Evolutionary conservation across 2,113 vertebrate genomes (phyloP), one percentile per base, ranked within the genome.

Genomic region (Hymenochirus boettgeri): DNA sequence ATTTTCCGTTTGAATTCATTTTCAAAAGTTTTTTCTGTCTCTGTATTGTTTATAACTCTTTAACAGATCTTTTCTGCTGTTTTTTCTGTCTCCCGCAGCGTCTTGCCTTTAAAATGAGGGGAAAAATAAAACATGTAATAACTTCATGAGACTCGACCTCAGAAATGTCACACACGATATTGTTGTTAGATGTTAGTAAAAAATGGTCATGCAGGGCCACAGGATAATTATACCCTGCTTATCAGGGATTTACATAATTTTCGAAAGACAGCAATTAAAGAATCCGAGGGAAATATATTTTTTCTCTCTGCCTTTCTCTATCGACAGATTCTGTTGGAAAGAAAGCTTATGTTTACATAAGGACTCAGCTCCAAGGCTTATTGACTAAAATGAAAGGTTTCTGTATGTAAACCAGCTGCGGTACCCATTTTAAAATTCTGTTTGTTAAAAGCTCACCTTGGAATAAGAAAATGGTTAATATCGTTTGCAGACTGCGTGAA

Each of bases 311-410:
- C 51, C 69, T 82, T 77, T 81, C 80, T 80, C 85, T 83, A 82
- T 91, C 86, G 87, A n/a, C 89, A 85, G 82, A 87, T 87, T 87
- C 87, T 86, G 85, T 86, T 91, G 95, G 92, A 95, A 95, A 97
- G 93, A 92, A 90, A 91, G 89, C 91, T 90, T 95, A 95, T 89
- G 92, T 95, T 97, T 98, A 97, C 94, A 97, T 97, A 96, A 93
- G 89, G 90, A 79, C 86, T 90, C 85, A 83, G 91, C 91, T 92
- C 88, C 89, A 89, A 82, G 85, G 91, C 93, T 95, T 91, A 99
- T 99, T 99, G 98, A 93, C 96, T 99, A 91, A 98, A 99, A 98
- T 99, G 94, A 99, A 97, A 97, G 96, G 94, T 95, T 97, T 98
- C 95, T 92, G 91, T 96, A 94, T 97, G 91, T 88, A 72, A 90